Base-by-base conservation (phyloP, 2,888 invertebrate genomes). In the Mesodorylaimus sp. region DNA sequence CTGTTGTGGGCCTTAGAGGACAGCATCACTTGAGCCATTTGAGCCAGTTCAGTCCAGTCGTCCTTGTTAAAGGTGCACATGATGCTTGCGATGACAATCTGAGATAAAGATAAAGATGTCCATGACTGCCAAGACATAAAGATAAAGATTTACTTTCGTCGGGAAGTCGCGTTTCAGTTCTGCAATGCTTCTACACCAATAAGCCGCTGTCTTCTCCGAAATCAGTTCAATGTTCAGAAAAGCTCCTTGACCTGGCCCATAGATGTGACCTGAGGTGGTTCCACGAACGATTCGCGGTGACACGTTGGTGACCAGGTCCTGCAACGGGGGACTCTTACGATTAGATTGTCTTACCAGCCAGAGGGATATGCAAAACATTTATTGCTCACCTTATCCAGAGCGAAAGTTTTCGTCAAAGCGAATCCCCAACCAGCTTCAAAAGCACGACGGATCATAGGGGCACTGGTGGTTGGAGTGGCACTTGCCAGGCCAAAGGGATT, bases 211-310 rank as follows among this genome's bases (percentile, higher is more conserved):
- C 69, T 97, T 97, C 71, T 97, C 97, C 0, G 93, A 93, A 65
- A 97, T 93, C 19, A 97, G 73, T 69, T 97, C 97, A 57, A 97
- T 95, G 68, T 97, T 97, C 24, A 97, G 74, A 71, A 95, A 97
- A 2, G 88, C 80, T 7, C 87, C 81, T 70, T 91, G 91, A n/a
- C 88, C 88, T 0, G 95, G 95, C 0, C 95, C 95, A 68, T 77
- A 93, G 61, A 77, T 76, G 60, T 88, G 80, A 0, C 93, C 86
- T 0, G 88, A 83, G 0, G 93, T 91, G 1, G 81, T 80, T 13
- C 93, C 95, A 49, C 88, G 77, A 0, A 95, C 80, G 59, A 97
- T 97, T 51, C 97, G 78, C 0, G 95, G 97, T 0, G 93, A 93
- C 1, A 97, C 85, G 68, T 97, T 97, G 0, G 88, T 91, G 3